Evolutionary conservation across 2,113 vertebrate species (phyloP).

Genomic region (Piliocolobus tephrosceles): DNA sequence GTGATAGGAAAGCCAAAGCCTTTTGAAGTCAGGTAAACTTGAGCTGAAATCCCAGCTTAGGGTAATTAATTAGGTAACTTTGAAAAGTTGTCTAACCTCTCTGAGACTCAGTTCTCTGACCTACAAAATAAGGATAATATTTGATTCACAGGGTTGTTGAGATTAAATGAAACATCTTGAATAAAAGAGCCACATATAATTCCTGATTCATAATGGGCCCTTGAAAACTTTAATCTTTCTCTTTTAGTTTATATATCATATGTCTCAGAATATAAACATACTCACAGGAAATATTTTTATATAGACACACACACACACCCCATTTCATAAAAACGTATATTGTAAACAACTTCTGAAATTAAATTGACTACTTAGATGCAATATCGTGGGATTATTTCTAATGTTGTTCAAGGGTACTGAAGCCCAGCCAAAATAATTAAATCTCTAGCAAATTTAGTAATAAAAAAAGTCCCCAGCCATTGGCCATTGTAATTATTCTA

Average conservation of each 20-base stretch:
- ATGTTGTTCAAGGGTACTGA: constrained; percentile 4
- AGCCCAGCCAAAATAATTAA: constrained; percentile 73
- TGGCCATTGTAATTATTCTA: constrained; percentile 48
- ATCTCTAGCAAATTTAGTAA: constrained; percentile 64
- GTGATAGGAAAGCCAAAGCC: neutral
- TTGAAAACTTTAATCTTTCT: neutral
- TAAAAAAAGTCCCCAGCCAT: constrained; percentile 32
- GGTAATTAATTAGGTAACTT: neutral
- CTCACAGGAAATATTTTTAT: neutral
- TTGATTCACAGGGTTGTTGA: neutral
- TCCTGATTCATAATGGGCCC: neutral
- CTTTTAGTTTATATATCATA: neutral
- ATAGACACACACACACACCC: neutral
- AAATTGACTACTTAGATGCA: constrained; percentile 9
- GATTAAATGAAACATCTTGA: neutral
- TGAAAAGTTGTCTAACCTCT: neutral
- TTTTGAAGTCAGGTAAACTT: neutral
- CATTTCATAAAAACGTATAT: neutral
- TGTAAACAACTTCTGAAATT: neutral
- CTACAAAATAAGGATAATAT: neutral
- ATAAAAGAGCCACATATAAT: neutral
- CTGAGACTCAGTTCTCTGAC: neutral
- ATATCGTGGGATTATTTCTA: neutral
- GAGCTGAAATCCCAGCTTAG: neutral
- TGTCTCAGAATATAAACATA: neutral